Evolutionary conservation across 2,888 invertebrate genomes (phyloP).

Genomic region (Zygogramma bicolorata): DNA sequence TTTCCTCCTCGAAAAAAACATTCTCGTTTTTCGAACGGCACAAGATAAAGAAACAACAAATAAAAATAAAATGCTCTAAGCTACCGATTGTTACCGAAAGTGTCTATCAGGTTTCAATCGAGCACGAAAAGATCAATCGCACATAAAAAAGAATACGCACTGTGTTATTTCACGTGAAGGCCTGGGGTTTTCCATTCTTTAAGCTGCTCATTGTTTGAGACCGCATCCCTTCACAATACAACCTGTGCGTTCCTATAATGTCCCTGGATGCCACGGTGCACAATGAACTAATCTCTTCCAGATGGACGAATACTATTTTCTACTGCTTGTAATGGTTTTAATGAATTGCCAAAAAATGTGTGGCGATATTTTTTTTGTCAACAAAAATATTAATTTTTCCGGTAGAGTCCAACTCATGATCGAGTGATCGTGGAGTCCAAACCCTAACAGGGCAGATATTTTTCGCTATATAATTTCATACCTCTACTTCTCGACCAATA

Average conservation of each 20-base stretch:
- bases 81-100: conserved; percentile 50
- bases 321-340: neutral
- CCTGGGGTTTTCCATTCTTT: conserved; percentile 10
- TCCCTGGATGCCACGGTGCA: conserved; percentile 24
- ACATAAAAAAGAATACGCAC: conserved; percentile 48
- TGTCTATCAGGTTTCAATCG: conserved; percentile 59
- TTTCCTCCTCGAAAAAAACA: neutral
- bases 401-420: too few relatives aligned
- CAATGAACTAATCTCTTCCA: conserved; percentile 39
- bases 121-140: conserved; percentile 54
- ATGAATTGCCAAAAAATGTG: neutral
- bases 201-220: conserved; percentile 31
- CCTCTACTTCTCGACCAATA: too few relatives aligned
- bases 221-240: conserved; percentile 45
- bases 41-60: conserved; percentile 11
- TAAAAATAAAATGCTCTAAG: conserved; percentile 39
- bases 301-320: conserved; percentile 12
- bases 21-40: conserved; percentile 11
- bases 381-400: too few relatives aligned
- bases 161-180: conserved; percentile 22
- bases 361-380: too few relatives aligned
- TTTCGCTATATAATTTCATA: too few relatives aligned
- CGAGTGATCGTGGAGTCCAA: too few relatives aligned
- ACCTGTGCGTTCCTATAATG: conserved; percentile 47
- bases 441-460: too few relatives aligned